Evolutionary conservation across 2,888 invertebrate genomes (phyloP).

Genomic region (Sarcophaga subvicina): DNA sequence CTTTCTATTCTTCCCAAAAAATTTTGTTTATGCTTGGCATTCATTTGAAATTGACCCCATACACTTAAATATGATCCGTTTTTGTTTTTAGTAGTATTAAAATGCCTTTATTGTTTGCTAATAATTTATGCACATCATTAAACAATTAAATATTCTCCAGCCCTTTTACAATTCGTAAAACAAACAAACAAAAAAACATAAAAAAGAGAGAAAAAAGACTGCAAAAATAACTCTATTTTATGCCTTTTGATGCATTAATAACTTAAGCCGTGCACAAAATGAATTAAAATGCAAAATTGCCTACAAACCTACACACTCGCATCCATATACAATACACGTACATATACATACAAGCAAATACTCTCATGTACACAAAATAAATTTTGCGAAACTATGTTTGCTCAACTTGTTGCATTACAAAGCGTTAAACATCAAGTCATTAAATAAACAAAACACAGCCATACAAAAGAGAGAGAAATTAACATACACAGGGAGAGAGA

Average conservation of each 20-base stretch:
- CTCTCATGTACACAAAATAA: background rate
- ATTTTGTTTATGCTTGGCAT: no score
- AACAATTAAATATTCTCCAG: background rate
- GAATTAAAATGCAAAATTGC: slow-evolving; percentile 37
- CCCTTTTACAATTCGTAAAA: background rate
- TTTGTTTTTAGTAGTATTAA: no score
- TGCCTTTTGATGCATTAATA: slow-evolving; percentile 39
- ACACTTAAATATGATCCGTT: no score
- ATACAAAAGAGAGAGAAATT: no score
- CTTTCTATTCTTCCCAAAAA: no score
- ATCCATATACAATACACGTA: slow-evolving; percentile 12
- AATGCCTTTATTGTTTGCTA: no score
- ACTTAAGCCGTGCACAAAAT: slow-evolving; percentile 33
- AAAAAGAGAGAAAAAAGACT: background rate
- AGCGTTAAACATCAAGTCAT: slow-evolving; percentile 49
- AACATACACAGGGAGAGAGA: no score
- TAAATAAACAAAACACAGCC: slow-evolving; percentile 28
- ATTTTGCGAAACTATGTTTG: slow-evolving; percentile 54
- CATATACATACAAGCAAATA: background rate
- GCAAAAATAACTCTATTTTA: slow-evolving; percentile 15
- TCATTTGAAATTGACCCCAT: no score
- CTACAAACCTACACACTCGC: slow-evolving; percentile 22
- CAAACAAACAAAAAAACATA: background rate
- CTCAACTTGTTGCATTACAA: slow-evolving; percentile 65
- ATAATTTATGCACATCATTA: no score